A percentile compares a stretch with the other conserved stretches of the same genome.
Conservation (phyloP, 2,797 vertebrate genomes). For the Gastrophryne carolinensis region DNA sequence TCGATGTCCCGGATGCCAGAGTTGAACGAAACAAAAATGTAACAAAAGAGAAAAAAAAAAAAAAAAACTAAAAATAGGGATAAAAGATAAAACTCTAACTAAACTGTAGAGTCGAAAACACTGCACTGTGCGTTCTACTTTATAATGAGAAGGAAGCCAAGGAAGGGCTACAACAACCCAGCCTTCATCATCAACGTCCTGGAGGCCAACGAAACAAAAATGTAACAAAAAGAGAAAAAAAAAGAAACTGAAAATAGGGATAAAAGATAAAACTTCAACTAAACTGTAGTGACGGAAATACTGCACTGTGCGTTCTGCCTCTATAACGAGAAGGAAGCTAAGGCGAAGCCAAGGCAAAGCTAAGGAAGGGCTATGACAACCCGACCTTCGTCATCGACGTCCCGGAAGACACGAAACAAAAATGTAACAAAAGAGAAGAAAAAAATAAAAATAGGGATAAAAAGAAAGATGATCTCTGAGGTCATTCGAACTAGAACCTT, state of each 20-base stretch:
- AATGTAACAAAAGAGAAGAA: constrained; percentile 68
- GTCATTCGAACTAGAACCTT: background rate
- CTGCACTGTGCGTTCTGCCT: constrained; percentile 89
- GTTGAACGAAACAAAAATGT: constrained; percentile 80
- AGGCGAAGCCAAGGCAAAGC: constrained; percentile 67
- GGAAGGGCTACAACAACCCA: constrained; percentile 83
- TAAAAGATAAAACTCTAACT: too few species aligned
- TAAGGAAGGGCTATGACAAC: constrained; percentile 82
- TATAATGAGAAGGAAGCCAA: constrained; percentile 74
- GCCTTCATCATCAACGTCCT: constrained; percentile 70
- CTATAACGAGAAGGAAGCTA: constrained; percentile 78
- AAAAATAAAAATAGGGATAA: background rate
- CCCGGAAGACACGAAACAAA: constrained; percentile 77
- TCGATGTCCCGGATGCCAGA: constrained; percentile 71
- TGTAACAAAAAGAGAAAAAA: constrained; percentile 75
- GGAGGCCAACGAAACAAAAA: constrained; percentile 80
- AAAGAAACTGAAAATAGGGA: too few species aligned
- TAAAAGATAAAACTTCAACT: constrained; percentile 97
- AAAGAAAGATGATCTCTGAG: background rate
- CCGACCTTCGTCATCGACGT: constrained; percentile 69
- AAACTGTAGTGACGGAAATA: constrained; percentile 82
- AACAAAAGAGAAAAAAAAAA: constrained; percentile 40
- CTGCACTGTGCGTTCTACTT: constrained; percentile 88
- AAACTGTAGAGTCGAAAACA: constrained; percentile 82
- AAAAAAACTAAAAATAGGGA: too few species aligned